Evolutionary conservation across 2,888 invertebrate species (phyloP).

Genomic region (Polia nebulosa): DNA sequence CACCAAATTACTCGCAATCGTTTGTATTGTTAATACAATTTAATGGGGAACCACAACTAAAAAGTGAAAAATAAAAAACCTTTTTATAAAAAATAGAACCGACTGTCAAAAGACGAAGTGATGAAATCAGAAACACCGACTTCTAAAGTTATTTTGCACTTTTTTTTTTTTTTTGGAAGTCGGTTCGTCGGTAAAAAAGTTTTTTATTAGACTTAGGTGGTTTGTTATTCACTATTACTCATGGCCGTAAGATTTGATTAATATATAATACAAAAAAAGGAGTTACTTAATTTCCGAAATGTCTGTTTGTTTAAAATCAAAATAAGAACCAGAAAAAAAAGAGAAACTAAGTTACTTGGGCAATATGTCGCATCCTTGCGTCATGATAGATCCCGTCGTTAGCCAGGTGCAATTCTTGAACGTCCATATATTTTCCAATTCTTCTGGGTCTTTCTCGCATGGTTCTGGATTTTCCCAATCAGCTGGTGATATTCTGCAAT

Average conservation of each 20-base stretch:
- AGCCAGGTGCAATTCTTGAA: conserved; percentile 98
- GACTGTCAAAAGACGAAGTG: no score
- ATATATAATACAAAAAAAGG: background rate
- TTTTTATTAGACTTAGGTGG: no score
- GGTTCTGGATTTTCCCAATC: conserved; percentile 99
- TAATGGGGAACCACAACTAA: no score
- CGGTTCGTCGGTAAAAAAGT: no score
- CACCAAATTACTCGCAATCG: no score
- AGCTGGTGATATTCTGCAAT: conserved; percentile 95
- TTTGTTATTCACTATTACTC: background rate
- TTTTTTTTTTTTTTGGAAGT: no score
- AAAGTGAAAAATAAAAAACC: no score
- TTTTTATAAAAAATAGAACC: no score
- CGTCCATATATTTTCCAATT: conserved; percentile 97
- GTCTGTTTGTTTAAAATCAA: background rate
- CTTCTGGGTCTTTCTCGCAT: conserved; percentile 95
- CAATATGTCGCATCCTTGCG: conserved; percentile 97
- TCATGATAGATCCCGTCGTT: conserved; percentile 97
- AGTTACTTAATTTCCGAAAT: no score
- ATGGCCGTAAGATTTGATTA: background rate
- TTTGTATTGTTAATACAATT: no score
- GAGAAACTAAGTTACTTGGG: conserved; percentile 93
- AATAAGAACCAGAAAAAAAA: background rate
- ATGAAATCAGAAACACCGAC: no score
- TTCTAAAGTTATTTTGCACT: no score